A percentile compares a stretch with the other conserved stretches of the same genome.
Conservation (phyloP, 2,113 vertebrate species). For the Marmota monax region DNA sequence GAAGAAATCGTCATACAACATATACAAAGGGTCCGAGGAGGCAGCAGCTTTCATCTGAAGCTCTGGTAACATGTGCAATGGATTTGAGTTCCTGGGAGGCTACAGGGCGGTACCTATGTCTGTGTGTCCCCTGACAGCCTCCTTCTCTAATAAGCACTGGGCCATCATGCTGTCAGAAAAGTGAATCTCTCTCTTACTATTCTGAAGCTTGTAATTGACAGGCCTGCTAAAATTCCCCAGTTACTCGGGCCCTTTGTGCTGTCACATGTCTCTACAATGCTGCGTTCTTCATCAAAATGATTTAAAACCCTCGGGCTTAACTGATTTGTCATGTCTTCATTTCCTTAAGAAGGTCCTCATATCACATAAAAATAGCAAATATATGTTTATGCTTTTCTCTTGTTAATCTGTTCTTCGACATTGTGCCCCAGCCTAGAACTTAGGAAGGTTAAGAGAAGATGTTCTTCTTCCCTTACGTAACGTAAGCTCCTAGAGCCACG, state of each 20-base stretch:
- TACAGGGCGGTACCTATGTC: background rate
- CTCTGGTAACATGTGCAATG: constrained; percentile 69
- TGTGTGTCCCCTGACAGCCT: background rate
- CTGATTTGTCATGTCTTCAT: background rate
- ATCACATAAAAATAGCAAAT: background rate
- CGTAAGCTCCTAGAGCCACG: background rate
- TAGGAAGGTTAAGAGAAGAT: background rate
- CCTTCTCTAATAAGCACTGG: constrained; percentile 66
- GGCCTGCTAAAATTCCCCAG: background rate
- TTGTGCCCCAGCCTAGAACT: background rate
- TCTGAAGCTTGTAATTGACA: constrained; percentile 57
- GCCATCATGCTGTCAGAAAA: background rate
- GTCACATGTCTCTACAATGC: background rate
- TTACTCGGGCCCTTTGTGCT: background rate
- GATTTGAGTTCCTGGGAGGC: background rate
- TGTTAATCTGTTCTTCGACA: background rate
- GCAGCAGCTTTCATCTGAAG: constrained; percentile 72
- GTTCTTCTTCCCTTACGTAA: background rate
- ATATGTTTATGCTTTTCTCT: background rate
- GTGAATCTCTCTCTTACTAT: constrained; percentile 60
- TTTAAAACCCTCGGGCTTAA: background rate
- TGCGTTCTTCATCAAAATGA: background rate
- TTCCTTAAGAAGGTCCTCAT: background rate
- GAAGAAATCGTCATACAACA: constrained; percentile 67
- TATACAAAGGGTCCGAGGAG: constrained; percentile 77